A percentile compares a stretch with the other conserved stretches of the same genome.
These are phyloP conservation scores for Sterrhoptilus dennistouni DNA, from an alignment of 2,113 vertebrate species.

Conservation along the genomic window DNA sequence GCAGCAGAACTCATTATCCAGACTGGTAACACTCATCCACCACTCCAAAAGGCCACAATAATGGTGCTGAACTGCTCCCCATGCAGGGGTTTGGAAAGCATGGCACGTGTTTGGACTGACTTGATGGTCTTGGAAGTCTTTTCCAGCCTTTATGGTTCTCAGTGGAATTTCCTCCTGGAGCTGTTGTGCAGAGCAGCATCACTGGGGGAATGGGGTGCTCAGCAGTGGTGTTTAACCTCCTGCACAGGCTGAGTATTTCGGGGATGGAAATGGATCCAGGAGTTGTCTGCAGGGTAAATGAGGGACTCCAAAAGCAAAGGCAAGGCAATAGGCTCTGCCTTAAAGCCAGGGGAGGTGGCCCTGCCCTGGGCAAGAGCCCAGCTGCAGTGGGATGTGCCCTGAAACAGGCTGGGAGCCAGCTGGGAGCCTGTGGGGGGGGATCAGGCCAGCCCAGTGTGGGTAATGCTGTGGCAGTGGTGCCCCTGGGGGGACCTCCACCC, in stretches of 20 bases:
- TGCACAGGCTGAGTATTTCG: not conserved
- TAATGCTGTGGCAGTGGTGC: not conserved
- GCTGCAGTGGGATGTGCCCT: not conserved
- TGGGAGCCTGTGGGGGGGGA: not conserved
- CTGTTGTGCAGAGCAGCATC: not conserved
- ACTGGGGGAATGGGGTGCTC: not conserved
- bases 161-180: not conserved
- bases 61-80: not conserved
- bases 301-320: not conserved
- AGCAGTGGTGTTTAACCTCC: not conserved
- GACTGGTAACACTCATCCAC: not conserved
- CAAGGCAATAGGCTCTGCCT: not conserved
- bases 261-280: not conserved
- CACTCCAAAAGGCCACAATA: not conserved
- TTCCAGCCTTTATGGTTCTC: not conserved
- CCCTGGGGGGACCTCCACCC: not conserved
- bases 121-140: not conserved
- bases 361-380: not conserved
- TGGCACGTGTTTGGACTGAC: accelerated
- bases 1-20: not conserved
- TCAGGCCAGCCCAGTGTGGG: not conserved
- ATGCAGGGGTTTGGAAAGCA: not conserved
- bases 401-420: not conserved
- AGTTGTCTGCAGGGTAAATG: not conserved
- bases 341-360: not conserved